Base-by-base conservation (phyloP, 2,113 vertebrate species). In the Todiramphus saurophagus region DNA sequence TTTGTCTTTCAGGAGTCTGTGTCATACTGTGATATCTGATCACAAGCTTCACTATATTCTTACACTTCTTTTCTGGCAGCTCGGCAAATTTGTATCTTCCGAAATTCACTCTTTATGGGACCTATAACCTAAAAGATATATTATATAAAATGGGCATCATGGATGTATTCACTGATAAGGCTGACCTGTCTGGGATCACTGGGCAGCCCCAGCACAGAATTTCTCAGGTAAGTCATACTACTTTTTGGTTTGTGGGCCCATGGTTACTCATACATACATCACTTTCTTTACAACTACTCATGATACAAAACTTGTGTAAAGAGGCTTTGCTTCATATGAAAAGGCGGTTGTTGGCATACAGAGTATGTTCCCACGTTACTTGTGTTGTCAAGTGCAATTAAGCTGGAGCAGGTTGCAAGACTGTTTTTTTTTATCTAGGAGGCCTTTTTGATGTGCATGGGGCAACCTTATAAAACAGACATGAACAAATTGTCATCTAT, bases 101-200 rank as follows among this genome's bases (percentile, higher is more conserved):
- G 1, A 99, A 98, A 96, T 97, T 99, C 90, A 98, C 98, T 66
- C 98, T 99, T 93, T 98, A 98, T 92, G 97, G 98, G 16, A 98
- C 97, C 18, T 98, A 98, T 13, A 30, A 97, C 9, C 97, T 99
- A 80, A 97, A 98, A 58, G 59, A 85, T 5, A 17, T 97, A 46
- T 87, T 99, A 92, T 85, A 69, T 16, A 83, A 95, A 58, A 97
- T 99, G 98, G 99, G 99, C 93, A 98, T 99, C 88, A 87, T 87
- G 46, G 97, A 98, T 79, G 94, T 99, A 92, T 99, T 99, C 95
- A 88, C 92, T 68, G 35, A 95, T 3, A 70, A 16, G 10, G 98
- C 99, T 50, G 96, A 99, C 83, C 97, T 99, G 2, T 98, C 97
- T 7, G 98, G 99, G 25, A 98, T 99, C 96, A 97, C 98, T 9